Evolutionary conservation across 1,140 invertebrate genomes (phyloP), one percentile per base, ranked within the genome.

Genomic region (Nephotettix cincticeps): DNA sequence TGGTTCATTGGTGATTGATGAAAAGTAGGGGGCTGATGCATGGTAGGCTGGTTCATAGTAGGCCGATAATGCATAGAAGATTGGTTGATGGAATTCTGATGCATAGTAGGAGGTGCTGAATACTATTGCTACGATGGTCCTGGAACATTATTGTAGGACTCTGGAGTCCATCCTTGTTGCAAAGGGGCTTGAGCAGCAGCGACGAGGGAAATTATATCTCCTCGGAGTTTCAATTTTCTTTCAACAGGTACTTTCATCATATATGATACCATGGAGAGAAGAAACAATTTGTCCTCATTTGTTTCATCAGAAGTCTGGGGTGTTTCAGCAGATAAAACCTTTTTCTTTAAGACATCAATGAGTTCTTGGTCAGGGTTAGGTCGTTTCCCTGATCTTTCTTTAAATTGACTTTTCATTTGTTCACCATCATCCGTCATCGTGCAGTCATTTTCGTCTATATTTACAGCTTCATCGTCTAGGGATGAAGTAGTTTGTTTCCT

Each of bases 121-220:
- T 30, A 36, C 29, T 65, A 30, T 65, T 65, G 63, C 29, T 30
- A 65, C 63, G 63, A 65, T 65, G 36, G 63, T 65, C 63, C 63
- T 65, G 63, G 63, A 65, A 32, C 29, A 65, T 17, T 65, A 65
- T 65, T 65, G 63, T 65, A 65, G 36, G 13, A 36, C 63, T 65
- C 63, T 65, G 29, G 4, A 65, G 27, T 65, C 63, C 63, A 65
- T 65, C 29, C 28, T 65, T 40, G 63, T 65, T 65, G 63, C 63
- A 65, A 65, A 23, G 63, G 63, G 63, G n/a, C 56, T 65, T 65
- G 63, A 36, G 63, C 63, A 65, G 63, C 63, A 65, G 63, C 63
- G 29, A 65, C 63, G 36, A 65, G 63, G 63, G 36, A 65, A 65
- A 65, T 65, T 30, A 65, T 65, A 65, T 65, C 29, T 65, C 63